Conservation (phyloP, 2,797 vertebrate genomes). For the Urocyon cinereoargenteus region DNA sequence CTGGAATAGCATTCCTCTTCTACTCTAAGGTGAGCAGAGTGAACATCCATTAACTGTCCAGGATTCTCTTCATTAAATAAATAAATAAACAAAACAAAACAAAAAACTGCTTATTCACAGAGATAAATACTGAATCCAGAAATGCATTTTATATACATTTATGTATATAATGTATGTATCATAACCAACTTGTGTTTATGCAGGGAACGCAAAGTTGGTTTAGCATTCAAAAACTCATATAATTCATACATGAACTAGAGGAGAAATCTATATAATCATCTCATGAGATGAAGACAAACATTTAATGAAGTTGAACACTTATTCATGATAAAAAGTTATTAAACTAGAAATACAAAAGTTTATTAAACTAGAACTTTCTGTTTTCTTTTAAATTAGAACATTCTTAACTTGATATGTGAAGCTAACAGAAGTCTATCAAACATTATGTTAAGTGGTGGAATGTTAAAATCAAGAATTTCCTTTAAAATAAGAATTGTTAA, state of each 20-base stretch:
- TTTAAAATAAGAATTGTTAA: constrained; percentile 29
- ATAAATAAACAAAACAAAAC: neutral
- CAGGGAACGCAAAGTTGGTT: constrained; percentile 18
- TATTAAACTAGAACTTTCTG: neutral
- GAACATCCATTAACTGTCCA: neutral
- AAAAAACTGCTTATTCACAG: neutral
- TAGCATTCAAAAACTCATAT: constrained; percentile 11
- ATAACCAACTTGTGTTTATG: neutral
- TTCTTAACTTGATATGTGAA: neutral
- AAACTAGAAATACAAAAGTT: neutral
- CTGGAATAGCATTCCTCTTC: neutral
- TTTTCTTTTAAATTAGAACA: neutral
- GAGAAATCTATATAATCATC: neutral
- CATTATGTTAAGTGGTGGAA: neutral
- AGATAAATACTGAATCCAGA: neutral
- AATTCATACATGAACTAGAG: neutral
- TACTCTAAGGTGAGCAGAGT: neutral
- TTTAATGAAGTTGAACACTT: constrained; percentile 29
- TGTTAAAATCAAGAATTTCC: constrained; percentile 22
- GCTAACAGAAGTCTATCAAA: neutral
- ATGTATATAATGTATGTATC: neutral
- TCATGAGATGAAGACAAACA: neutral
- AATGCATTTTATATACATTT: neutral
- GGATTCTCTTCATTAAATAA: neutral
- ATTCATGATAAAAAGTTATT: constrained; percentile 11